phyloP scores from a whole-genome alignment of 2,888 invertebrate genomes.

The Tanypteryx hageni region DNA sequence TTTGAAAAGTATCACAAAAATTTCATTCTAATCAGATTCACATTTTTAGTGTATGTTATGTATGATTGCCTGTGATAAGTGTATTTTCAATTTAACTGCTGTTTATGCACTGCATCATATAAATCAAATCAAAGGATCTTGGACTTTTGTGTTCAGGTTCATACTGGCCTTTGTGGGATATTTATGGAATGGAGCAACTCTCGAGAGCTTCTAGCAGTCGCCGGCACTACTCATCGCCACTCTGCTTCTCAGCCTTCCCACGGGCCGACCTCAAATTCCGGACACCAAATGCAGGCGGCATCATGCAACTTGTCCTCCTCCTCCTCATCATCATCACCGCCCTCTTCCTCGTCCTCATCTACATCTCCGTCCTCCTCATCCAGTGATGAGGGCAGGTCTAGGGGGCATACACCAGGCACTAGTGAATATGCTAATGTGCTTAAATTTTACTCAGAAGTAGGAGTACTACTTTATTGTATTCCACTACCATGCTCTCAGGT shows the following conservation, averaged over 20 bases:
- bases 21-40: too few species aligned
- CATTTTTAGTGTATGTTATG: too few species aligned
- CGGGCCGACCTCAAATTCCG: conserved; percentile 22
- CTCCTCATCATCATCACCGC: conserved; percentile 17
- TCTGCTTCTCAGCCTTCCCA: conserved; percentile 27
- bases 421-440: conserved; percentile 86
- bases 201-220: conserved; percentile 93
- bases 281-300: background rate
- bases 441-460: conserved; percentile 93
- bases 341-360: conserved; percentile 32
- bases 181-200: conserved; percentile 99
- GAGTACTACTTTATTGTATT: conserved; percentile 87
- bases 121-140: too few species aligned
- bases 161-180: conserved; percentile 86
- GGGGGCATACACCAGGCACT: conserved; percentile 56
- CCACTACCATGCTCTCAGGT: conserved; percentile 87
- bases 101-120: too few species aligned
- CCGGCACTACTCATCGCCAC: conserved; percentile 82
- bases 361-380: conserved; percentile 60
- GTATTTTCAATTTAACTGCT: too few species aligned
- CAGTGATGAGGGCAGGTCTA: conserved; percentile 47
- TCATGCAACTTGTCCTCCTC: conserved; percentile 8
- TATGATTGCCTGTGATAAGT: too few species aligned
- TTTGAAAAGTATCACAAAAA: too few species aligned
- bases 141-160: conserved; percentile 75